Base-by-base conservation (phyloP, 2,113 vertebrate genomes). In the Gadus macrocephalus region DNA sequence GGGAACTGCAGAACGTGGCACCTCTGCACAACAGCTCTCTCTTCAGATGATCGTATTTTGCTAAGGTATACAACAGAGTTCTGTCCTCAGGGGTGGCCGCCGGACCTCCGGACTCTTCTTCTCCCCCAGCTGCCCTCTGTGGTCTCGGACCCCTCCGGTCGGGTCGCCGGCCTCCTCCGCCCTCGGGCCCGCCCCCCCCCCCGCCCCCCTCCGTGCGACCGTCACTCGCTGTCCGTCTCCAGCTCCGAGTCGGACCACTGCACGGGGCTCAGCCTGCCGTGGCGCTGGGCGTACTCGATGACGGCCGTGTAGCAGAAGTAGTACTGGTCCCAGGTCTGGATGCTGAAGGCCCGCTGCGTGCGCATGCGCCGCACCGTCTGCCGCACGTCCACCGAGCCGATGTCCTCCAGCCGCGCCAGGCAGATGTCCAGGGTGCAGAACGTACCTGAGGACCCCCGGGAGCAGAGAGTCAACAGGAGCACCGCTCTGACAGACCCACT, bases 311-410 rank as follows among this genome's bases (percentile, higher is more conserved):
- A 93, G 81, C 92, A 93, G 79, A 92, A 93, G 74, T 92, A 92
- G 78, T 92, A 93, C 89, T 93, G 92, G 76, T 93, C 92, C 92
- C 92, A 93, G 49, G 92, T 93, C 88, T 93, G 92, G 79, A 93
- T 93, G 84, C 91, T 93, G 83, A 92, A 93, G 78, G 92, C 92
- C 14, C 92, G 88, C 76, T 93, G 92, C 0, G 89, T 89, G 15
- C 92, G 89, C 91, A 93, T 93, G 72, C 89, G 85, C 27, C 83
- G 83, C 85, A 93, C 92, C 0, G 92, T 93, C 85, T 91, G 86
- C 71, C 78, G 73, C 65, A 93, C 75, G 62, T 93, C 89, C 67
- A 92, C 88, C 19, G 91, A 91, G 70, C 88, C 89, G 0, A 92
- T 89, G 82, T 93, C 91, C 78, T 92, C 92, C 77, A 93, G 87